These are phyloP conservation scores for Mirza zaza DNA, from an alignment of 2,113 vertebrate genomes.

Conservation along the genomic window DNA sequence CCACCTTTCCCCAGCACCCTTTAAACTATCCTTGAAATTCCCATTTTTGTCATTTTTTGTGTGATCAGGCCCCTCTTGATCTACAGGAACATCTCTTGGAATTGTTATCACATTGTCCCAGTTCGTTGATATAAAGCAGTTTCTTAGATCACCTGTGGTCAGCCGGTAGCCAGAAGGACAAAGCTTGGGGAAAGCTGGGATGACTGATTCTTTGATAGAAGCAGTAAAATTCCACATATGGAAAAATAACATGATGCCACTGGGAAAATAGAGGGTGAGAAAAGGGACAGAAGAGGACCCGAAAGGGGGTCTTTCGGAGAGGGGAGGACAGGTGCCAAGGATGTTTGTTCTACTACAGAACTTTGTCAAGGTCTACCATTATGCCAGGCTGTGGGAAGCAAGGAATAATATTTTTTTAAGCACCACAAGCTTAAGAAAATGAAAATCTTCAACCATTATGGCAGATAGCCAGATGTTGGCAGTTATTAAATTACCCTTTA, in stretches of 20 bases:
- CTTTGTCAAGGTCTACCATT: background rate
- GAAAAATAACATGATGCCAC: background rate
- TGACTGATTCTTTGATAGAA: background rate
- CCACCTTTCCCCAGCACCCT: background rate
- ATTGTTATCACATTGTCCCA: background rate
- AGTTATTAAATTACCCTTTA: background rate
- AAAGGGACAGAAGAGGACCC: no score
- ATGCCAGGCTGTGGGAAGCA: background rate
- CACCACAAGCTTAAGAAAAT: background rate
- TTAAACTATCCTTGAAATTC: background rate
- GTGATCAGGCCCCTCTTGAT: background rate
- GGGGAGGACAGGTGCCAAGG: background rate
- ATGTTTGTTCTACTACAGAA: background rate
- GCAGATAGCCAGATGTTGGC: background rate
- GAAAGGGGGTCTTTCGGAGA: background rate
- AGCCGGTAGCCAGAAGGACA: background rate
- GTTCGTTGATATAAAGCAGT: background rate
- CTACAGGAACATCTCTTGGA: background rate
- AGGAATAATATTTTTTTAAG: background rate
- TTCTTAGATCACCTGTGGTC: background rate
- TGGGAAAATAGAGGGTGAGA: background rate
- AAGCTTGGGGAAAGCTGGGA: accelerated
- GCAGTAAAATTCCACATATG: background rate
- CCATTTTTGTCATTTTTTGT: background rate
- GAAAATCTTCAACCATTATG: background rate